Evolutionary conservation across 2,888 invertebrate genomes (phyloP), one percentile per base, ranked within the genome.

Genomic region (Amphimallon solstitiale): DNA sequence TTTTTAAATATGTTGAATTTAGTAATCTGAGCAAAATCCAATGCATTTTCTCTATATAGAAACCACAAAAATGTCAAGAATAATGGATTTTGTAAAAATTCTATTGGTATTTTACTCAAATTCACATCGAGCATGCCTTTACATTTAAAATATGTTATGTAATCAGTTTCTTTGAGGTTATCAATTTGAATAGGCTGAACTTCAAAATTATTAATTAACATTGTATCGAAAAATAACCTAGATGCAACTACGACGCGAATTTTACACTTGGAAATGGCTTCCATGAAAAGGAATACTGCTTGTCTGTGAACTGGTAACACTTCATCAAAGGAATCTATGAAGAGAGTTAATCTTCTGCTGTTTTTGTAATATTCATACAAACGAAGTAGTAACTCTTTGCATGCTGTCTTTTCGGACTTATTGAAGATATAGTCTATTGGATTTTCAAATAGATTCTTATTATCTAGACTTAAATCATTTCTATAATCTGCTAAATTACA

Each of bases 251-350:
- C 14, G 12, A 54, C 10, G 4, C 54, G 38, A 21, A 38, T 19
- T 14, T 54, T 54, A n/a, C 0, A 38, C 38, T 54, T 10, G 4
- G 17, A 14, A 17, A 54, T 12, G 6, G n/a, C n/a, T 37, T 29
- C 38, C 10, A 54, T 9, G 21, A 54, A 54, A 4, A 38, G 15
- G 1, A 54, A 40, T 12, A 38, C 54, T 38, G 37, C 38, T 9
- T 38, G 5, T 12, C 21, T 38, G 9, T 54, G 38, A 38, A 54
- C 38, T 6, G 54, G 54, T 14, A 54, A n/a, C 19, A 54, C 19
- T 40, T 54, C 54, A 23, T 54, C 54, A 12, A 54, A 54, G 12
- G 54, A 54, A 19, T 54, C 54, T 12, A 54, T 38, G 12, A 35
- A 38, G 2, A 54, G 12, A 38, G 38, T 12, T 12, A 54, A 19